Percentiles rank a stretch among this genome's conserved stretches.
Conservation (phyloP, 2,888 invertebrate genomes). For the Chironomus riparius region DNA sequence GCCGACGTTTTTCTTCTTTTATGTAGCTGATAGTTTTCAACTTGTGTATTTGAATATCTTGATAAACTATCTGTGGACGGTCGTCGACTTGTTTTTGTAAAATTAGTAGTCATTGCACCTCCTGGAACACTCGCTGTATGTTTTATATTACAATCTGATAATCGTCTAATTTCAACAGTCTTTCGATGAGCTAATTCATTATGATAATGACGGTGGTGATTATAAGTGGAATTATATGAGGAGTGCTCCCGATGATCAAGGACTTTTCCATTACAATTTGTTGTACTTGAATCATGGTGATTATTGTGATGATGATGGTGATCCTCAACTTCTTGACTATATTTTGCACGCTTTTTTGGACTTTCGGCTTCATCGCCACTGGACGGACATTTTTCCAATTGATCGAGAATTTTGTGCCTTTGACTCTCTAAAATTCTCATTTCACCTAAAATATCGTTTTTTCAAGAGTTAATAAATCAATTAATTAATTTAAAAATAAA, state of each 20-base stretch:
- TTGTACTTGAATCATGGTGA: constrained; percentile 15
- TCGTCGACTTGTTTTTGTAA: constrained; percentile 37
- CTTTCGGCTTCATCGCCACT: constrained; percentile 59
- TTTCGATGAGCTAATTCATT: constrained; percentile 34
- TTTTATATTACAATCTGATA: constrained; percentile 44
- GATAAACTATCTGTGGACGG: constrained; percentile 46
- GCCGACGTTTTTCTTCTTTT: constrained; percentile 30
- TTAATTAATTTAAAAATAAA: neutral
- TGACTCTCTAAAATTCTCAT: constrained; percentile 61
- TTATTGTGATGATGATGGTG: constrained; percentile 28
- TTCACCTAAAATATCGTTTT: constrained; percentile 45
- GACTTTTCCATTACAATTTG: constrained; percentile 27
- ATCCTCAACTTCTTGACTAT: constrained; percentile 43
- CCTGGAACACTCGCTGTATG: constrained; percentile 30
- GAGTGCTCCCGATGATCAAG: constrained; percentile 22
- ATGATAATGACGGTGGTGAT: constrained; percentile 16
- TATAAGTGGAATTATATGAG: neutral
- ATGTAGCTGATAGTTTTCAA: constrained; percentile 28
- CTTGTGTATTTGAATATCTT: constrained; percentile 30
- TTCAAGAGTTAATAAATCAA: neutral
- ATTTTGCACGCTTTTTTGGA: constrained; percentile 57
- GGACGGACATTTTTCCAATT: constrained; percentile 60
- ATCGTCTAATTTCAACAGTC: constrained; percentile 44
- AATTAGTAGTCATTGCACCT: constrained; percentile 31
- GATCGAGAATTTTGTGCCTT: constrained; percentile 58